Base-by-base conservation (phyloP, 2,888 invertebrate species). In the Junonia oenone region DNA sequence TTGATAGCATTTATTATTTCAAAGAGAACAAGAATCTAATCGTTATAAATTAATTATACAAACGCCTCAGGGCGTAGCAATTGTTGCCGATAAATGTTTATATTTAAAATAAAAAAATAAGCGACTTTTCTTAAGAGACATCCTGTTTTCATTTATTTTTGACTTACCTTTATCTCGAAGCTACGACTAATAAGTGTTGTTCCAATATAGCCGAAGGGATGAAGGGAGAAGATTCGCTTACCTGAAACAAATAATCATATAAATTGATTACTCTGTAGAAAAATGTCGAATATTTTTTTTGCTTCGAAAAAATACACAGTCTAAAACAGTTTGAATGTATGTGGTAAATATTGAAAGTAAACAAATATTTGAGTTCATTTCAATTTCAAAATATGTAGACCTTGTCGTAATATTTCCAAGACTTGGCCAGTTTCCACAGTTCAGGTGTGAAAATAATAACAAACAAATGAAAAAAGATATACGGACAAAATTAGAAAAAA, bases 231-330 rank as follows among this genome's bases (percentile, higher is more conserved):
- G 29, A 68, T 72, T 64, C 64, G 65, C 76, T 81, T 81, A 82
- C 82, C 82, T 82, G 81, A 67, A 82, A 79, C 73, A 78, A 79
- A 75, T 66, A 72, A 78, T 58, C 66, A 67, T 70, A 71, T 73
- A 67, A 45, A 56, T 40, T 57, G 56, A 60, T 55, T 59, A 57
- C 48, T 57, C 51, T 22, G 45, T 35, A 35, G 45, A 49, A 33
- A 60, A 48, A 56, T 40, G 50, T 59, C 35, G 45, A 37, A 35
- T 45, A 40, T 19, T 47, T 45, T 51, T 57, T 57, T 51, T 53
- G 26, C 26, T 54, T 31, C 19, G 47, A 15, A 35, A 49, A n/a
- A 26, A 26, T 29, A 35, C 14, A 13, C 22, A 33, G 9, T 52
- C 31, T 22, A 14, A 51, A 51, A n/a, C 45, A 14, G 2, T 19